Percentiles rank a stretch among this genome's conserved stretches.
Evolutionary conservation across 2,888 invertebrate genomes (phyloP).

Genomic region (Limnephilus lunatus): DNA sequence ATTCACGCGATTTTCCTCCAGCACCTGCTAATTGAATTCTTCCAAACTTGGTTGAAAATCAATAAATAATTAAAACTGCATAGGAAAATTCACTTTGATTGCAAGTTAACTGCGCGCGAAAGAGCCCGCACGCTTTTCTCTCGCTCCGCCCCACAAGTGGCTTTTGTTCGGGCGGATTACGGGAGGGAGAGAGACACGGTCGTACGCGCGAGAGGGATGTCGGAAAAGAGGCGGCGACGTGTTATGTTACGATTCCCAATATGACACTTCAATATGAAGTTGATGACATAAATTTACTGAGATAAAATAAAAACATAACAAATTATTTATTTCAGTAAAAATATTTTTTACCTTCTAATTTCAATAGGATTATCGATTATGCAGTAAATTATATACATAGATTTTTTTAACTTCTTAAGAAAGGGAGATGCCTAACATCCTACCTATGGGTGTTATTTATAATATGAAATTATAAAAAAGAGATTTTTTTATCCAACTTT

Average conservation of each 20-base stretch:
- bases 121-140: constrained; percentile 45
- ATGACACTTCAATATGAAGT: constrained; percentile 28
- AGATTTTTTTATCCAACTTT: too few relatives aligned
- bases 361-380: too few relatives aligned
- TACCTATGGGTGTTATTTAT: too few relatives aligned
- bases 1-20: background rate
- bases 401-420: too few relatives aligned
- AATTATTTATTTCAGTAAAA: background rate
- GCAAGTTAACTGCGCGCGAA: background rate
- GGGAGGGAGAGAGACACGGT: background rate
- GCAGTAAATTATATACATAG: too few relatives aligned
- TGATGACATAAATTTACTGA: background rate
- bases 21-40: background rate
- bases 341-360: too few relatives aligned
- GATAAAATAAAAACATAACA: background rate
- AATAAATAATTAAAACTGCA: constrained; percentile 16
- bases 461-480: too few relatives aligned
- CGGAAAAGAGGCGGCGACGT: constrained; percentile 26
- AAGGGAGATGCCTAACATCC: too few relatives aligned
- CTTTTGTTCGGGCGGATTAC: constrained; percentile 36
- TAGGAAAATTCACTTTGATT: constrained; percentile 23
- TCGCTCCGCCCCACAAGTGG: constrained; percentile 54
- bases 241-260: background rate
- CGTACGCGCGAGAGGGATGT: background rate
- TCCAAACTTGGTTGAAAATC: background rate